Evolutionary conservation across 2,888 invertebrate species (phyloP).

Genomic region (Caenorhabditis auriculariae): DNA sequence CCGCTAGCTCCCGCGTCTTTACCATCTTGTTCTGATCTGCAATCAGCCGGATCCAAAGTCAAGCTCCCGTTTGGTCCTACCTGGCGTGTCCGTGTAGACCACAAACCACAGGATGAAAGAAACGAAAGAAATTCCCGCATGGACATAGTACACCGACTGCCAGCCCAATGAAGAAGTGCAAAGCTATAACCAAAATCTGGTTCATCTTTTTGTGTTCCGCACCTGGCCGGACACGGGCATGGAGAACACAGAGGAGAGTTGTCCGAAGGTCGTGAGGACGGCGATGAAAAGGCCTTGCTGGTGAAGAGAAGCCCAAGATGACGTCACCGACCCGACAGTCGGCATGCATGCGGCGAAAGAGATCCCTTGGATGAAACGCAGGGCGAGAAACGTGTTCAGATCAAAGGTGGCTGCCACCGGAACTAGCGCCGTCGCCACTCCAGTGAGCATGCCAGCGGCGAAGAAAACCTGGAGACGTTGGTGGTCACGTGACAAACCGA

Average conservation of each 20-base stretch:
- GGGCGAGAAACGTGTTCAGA: constrained; percentile 25
- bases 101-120: constrained; percentile 44
- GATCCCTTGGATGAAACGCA: constrained; percentile 39
- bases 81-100: constrained; percentile 36
- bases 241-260: constrained; percentile 37
- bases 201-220: background rate
- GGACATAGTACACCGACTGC: constrained; percentile 58
- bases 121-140: constrained; percentile 44
- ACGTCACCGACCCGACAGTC: constrained; percentile 34
- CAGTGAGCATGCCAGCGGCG: constrained; percentile 35
- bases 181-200: constrained; percentile 20
- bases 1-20: constrained; percentile 10
- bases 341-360: constrained; percentile 39
- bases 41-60: background rate
- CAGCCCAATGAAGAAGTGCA: constrained; percentile 54
- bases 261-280: constrained; percentile 40
- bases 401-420: constrained; percentile 25
- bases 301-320: constrained; percentile 37
- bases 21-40: constrained; percentile 25
- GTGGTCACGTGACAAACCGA: background rate
- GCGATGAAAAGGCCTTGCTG: constrained; percentile 41
- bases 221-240: constrained; percentile 48
- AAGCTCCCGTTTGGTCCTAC: constrained; percentile 10
- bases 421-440: constrained; percentile 33
- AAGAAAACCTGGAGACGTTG: constrained; percentile 24